Evolutionary conservation across 1,140 invertebrate genomes (phyloP).

Genomic region (Teleopsis dalmanni): DNA sequence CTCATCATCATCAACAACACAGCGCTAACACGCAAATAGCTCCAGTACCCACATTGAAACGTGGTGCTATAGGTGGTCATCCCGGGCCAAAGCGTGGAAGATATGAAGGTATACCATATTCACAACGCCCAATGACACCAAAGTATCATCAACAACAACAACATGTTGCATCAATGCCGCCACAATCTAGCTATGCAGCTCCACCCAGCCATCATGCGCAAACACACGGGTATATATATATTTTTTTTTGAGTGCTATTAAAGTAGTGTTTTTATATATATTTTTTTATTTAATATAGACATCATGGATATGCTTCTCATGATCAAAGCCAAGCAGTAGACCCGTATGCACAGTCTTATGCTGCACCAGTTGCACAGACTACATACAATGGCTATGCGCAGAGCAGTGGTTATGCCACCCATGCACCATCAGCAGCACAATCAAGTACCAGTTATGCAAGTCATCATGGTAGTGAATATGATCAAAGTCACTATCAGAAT

Average conservation of each 20-base stretch:
- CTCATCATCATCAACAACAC: constrained; percentile 38
- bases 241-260: not conserved
- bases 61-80: constrained; percentile 37
- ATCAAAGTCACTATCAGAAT: constrained; percentile 39
- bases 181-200: constrained; percentile 29
- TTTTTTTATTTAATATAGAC: constrained; percentile 18
- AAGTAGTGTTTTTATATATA: not conserved
- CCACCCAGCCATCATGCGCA: constrained; percentile 30
- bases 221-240: constrained; percentile 25
- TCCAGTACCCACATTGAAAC: constrained; percentile 41
- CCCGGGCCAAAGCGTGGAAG: constrained; percentile 40
- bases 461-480: constrained; percentile 31
- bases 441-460: constrained; percentile 31
- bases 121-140: constrained; percentile 37
- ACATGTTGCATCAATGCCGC: constrained; percentile 22
- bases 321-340: constrained; percentile 38
- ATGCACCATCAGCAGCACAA: constrained; percentile 25
- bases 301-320: constrained; percentile 35
- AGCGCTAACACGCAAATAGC: constrained; percentile 42
- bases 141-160: constrained; percentile 35
- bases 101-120: constrained; percentile 38
- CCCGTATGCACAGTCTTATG: constrained; percentile 39
- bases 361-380: constrained; percentile 25
- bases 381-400: constrained; percentile 40
- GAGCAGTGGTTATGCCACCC: constrained; percentile 27